phyloP scores from a whole-genome alignment of 2,113 vertebrate species.

The Vireo altiloquus region DNA sequence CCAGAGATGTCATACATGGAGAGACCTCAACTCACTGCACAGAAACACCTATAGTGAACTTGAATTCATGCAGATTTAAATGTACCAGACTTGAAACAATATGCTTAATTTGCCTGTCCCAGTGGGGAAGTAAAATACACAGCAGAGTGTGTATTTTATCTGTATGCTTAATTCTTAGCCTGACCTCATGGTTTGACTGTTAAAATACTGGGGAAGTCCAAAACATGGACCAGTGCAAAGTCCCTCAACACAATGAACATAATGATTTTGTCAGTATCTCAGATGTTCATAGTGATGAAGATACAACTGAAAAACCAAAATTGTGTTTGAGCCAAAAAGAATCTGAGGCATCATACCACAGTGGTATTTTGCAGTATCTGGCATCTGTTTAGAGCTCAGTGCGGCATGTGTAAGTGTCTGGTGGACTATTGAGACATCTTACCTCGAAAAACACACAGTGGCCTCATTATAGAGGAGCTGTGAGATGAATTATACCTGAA shows the following conservation, averaged over 20 bases:
- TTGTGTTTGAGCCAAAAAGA: not conserved
- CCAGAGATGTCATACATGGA: accelerated
- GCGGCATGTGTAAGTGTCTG: not conserved
- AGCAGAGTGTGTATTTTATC: not conserved
- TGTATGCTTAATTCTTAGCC: not conserved
- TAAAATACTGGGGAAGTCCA: not conserved
- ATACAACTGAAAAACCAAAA: not conserved
- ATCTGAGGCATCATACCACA: not conserved
- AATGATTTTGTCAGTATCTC: not conserved
- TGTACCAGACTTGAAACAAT: not conserved
- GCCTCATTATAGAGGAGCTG: not conserved
- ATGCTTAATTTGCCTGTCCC: not conserved
- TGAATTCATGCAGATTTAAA: not conserved
- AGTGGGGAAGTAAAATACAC: not conserved
- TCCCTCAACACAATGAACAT: not conserved
- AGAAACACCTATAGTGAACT: not conserved
- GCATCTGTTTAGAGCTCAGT: not conserved
- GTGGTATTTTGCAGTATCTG: not conserved
- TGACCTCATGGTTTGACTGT: not conserved
- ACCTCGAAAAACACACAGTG: not conserved
- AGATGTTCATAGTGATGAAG: not conserved
- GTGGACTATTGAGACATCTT: not conserved
- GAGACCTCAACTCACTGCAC: not conserved
- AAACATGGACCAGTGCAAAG: not conserved
- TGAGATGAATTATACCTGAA: not conserved